Conservation (phyloP, 2,888 invertebrate species). For the Drosophila rellima region DNA sequence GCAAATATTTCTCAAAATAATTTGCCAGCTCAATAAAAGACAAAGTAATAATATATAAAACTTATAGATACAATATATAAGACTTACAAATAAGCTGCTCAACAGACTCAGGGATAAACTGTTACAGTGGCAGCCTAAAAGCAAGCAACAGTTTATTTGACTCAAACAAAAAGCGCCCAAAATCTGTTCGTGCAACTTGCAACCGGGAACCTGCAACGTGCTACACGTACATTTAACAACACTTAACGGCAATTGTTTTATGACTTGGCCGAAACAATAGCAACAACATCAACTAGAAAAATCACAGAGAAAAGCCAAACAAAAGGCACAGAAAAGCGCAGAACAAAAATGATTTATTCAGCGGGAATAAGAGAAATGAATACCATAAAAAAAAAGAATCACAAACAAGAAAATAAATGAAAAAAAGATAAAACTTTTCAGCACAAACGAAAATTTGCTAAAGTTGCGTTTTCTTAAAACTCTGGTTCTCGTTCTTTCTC, state of each 20-base stretch:
- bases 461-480: constrained; percentile 72
- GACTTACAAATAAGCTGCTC: constrained; percentile 10
- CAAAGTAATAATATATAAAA: constrained; percentile 4
- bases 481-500: not conserved
- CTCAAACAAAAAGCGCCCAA: constrained; percentile 4
- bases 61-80: constrained; percentile 7
- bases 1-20: not conserved
- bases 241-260: constrained; percentile 80
- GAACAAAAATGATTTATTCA: constrained; percentile 71
- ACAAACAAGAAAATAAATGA: constrained; percentile 11
- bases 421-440: constrained; percentile 45
- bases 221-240: constrained; percentile 63
- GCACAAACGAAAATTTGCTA: constrained; percentile 71
- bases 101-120: not conserved
- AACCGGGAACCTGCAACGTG: constrained; percentile 2
- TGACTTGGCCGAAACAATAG: constrained; percentile 39
- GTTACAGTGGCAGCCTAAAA: constrained; percentile 15
- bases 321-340: constrained; percentile 46
- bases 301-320: constrained; percentile 50
- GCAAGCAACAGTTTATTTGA: constrained; percentile 54
- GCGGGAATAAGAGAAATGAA: constrained; percentile 39
- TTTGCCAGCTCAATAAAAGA: not conserved
- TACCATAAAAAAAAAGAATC: constrained; percentile 18
- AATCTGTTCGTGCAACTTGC: constrained; percentile 32
- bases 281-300: constrained; percentile 33